Percentiles rank a stretch among this genome's conserved stretches.
Evolutionary conservation across 2,113 vertebrate species (phyloP).

Genomic region (Sciurus niger): DNA sequence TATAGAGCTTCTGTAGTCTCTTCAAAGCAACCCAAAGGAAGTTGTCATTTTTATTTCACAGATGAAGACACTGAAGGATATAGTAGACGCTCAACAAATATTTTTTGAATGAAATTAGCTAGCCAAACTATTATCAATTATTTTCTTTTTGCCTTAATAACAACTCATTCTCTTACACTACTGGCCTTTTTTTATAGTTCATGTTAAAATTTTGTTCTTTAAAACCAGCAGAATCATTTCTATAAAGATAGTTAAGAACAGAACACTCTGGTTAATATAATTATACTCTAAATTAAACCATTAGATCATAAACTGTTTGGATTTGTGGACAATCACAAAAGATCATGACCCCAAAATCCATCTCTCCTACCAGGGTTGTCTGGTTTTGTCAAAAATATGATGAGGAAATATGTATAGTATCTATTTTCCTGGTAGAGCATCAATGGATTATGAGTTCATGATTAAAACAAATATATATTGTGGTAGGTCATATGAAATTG

Average conservation of each 20-base stretch:
- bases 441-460: not conserved
- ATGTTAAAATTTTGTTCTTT: constrained; percentile 40
- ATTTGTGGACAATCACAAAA: constrained; percentile 69
- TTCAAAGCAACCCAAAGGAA: not conserved
- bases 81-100: not conserved
- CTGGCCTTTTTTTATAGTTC: constrained; percentile 39
- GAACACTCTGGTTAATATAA: constrained; percentile 78
- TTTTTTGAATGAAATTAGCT: constrained; percentile 22
- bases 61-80: not conserved
- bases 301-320: constrained; percentile 72
- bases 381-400: constrained; percentile 62
- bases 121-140: not conserved
- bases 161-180: constrained; percentile 1
- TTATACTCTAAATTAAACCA: constrained; percentile 76
- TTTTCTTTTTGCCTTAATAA: constrained; percentile 48
- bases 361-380: constrained; percentile 37
- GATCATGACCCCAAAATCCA: constrained; percentile 65
- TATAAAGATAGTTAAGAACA: constrained; percentile 71
- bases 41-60: not conserved
- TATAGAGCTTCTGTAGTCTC: not conserved
- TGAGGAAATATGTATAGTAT: not conserved
- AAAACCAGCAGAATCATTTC: constrained; percentile 62
- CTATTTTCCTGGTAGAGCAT: constrained; percentile 55
- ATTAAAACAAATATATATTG: constrained; percentile 50
- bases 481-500: not conserved